phyloP scores from a whole-genome alignment of 2,888 invertebrate species.

The Aspidiotus rigidus region DNA sequence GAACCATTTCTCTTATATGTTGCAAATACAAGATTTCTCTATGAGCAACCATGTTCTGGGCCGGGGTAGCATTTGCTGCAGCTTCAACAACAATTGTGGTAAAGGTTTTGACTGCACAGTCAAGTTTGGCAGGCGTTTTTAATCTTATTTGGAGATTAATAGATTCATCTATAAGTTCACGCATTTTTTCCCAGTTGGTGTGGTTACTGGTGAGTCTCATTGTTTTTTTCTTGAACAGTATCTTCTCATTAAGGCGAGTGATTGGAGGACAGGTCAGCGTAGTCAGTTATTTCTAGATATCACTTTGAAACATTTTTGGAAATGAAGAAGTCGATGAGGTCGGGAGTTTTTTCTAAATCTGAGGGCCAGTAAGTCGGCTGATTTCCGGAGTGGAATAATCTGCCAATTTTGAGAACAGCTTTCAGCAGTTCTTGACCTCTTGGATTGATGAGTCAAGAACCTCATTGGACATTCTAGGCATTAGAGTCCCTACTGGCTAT shows the following conservation, averaged over 20 bases:
- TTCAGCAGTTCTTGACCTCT: background rate
- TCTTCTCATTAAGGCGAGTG: background rate
- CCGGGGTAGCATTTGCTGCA: background rate
- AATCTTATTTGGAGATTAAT: background rate
- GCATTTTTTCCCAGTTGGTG: background rate
- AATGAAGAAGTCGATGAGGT: background rate
- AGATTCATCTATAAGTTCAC: background rate
- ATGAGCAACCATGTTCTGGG: background rate
- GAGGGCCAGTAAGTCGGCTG: background rate
- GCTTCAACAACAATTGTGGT: background rate
- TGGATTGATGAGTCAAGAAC: background rate
- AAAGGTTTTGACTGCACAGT: background rate
- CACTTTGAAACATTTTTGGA: background rate
- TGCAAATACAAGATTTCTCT: background rate
- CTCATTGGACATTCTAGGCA: background rate
- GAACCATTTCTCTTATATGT: background rate
- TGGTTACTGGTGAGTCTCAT: background rate
- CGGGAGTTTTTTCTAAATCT: background rate
- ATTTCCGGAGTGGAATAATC: background rate
- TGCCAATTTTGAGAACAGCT: background rate
- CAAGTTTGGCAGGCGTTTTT: background rate
- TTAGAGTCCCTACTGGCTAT: background rate
- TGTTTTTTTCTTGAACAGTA: background rate
- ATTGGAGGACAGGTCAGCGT: background rate
- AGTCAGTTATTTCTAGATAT: background rate